Evolutionary conservation across 2,797 vertebrate genomes (phyloP), one percentile per base, ranked within the genome.

Genomic region (Crenuchus spilurus): DNA sequence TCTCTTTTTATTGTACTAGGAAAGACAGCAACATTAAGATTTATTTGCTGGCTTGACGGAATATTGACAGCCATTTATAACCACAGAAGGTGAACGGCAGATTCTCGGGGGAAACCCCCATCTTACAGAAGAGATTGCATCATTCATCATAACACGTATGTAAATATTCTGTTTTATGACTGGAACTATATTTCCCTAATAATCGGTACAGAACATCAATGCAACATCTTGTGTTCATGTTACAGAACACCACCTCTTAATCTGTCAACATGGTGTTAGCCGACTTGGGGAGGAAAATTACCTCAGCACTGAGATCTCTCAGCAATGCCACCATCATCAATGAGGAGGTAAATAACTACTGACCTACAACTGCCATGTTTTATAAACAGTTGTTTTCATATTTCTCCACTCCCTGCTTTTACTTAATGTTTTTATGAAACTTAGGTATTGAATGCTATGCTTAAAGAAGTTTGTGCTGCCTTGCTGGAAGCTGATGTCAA

Each of bases 261-360:
- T 81, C 78, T 0, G 88, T 83, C 93, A 95, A 91, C 82, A 99
- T 99, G 97, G 97, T 99, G 88, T 91, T 99, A 69, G 97, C 97
- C 52, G 97, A 99, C 85, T 91, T 99, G 66, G 97, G 97, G 82
- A 94, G 97, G 86, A 99, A 99, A 91, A 99, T 98, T 86, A 99
- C 97, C 65, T 97, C 96, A 49, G 97, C 97, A 33, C 91, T 99
- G 88, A 96, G 97, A 87, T 99, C 97, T 0, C 90, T 99, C 92
- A 99, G 97, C 93, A 99, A 99, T 80, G 97, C 97, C 87, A 99
- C 97, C 0, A 99, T 99, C 84, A 99, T 99, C 91, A 99, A 99
- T 79, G 97, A 99, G 79, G 97, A 99, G 95, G 95, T 96, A 86
- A 54, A 4, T 6, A 3, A 20, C 2, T 9, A 5, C 26, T 16